phyloP scores from a whole-genome alignment of 1,140 invertebrate genomes.

The Laupala kohalensis region DNA sequence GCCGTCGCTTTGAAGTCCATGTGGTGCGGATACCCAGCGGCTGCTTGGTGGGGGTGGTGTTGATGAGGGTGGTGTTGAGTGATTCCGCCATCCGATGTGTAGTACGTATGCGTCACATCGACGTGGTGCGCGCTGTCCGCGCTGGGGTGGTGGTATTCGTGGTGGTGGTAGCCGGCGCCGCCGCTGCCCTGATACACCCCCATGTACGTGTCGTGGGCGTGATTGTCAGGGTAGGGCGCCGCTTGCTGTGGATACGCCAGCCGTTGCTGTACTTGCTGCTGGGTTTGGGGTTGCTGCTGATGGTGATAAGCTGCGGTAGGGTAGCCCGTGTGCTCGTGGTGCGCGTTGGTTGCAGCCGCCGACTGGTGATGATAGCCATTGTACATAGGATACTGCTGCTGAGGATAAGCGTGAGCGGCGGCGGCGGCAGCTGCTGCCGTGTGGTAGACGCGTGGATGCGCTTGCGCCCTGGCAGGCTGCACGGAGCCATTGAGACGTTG shows the following conservation, averaged over 20 bases:
- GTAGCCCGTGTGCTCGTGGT: neutral
- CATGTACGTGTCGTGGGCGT: neutral
- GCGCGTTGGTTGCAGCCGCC: too few relatives aligned
- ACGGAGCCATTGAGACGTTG: neutral
- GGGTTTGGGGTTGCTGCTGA: neutral
- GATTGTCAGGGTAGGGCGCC: neutral
- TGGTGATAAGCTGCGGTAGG: neutral
- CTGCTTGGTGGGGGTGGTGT: neutral
- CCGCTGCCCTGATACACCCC: conserved; percentile 1
- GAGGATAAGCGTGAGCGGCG: conserved; percentile 3
- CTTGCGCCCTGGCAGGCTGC: neutral
- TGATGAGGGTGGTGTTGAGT: neutral
- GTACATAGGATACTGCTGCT: neutral
- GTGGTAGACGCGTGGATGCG: neutral
- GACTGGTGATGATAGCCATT: neutral
- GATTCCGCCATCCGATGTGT: neutral
- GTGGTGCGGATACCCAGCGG: neutral
- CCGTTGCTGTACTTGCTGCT: conserved; percentile 19
- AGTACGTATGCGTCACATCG: neutral
- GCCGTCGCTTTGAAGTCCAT: conserved; percentile 4
- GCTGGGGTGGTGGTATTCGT: conserved; percentile 12
- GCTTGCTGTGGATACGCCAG: neutral
- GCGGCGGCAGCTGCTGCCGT: conserved; percentile 2
- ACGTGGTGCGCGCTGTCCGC: neutral
- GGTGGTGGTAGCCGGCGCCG: conserved; percentile 15